These are phyloP conservation scores for Loxodonta africana DNA, from an alignment of 2,113 vertebrate species.

Conservation along the genomic window DNA sequence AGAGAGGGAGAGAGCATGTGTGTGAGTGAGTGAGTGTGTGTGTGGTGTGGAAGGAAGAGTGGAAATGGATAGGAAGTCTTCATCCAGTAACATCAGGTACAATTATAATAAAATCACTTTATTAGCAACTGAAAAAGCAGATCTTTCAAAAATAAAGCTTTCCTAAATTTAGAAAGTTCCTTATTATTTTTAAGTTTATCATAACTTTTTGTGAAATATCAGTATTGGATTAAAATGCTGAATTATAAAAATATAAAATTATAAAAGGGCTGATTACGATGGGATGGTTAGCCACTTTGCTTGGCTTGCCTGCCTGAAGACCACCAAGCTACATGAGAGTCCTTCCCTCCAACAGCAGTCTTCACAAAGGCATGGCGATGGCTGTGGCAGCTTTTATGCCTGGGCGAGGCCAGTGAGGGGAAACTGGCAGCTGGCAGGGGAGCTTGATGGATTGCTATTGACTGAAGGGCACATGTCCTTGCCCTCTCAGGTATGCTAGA, in stretches of 20 bases:
- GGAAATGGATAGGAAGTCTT: neutral
- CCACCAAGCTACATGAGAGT: accelerated
- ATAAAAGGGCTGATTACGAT: neutral
- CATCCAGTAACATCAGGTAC: neutral
- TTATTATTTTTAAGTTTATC: conserved; percentile 10
- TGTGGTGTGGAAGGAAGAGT: too few species aligned
- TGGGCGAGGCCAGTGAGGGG: accelerated
- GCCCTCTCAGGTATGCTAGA: neutral
- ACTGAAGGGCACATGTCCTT: neutral
- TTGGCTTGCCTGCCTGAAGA: too few species aligned
- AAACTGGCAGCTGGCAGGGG: neutral
- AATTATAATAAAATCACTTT: neutral
- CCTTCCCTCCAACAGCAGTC: neutral
- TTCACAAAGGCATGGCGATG: neutral
- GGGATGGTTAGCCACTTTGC: too few species aligned
- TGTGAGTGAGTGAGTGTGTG: neutral
- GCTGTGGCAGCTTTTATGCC: accelerated
- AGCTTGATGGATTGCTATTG: neutral
- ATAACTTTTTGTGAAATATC: neutral
- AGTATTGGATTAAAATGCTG: neutral
- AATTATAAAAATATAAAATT: neutral
- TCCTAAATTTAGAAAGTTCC: neutral
- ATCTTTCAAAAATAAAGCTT: neutral
- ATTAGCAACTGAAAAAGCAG: neutral
- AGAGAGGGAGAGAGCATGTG: neutral